Conservation (phyloP, 2,797 vertebrate species). For the Pachyuromys duprasi region DNA sequence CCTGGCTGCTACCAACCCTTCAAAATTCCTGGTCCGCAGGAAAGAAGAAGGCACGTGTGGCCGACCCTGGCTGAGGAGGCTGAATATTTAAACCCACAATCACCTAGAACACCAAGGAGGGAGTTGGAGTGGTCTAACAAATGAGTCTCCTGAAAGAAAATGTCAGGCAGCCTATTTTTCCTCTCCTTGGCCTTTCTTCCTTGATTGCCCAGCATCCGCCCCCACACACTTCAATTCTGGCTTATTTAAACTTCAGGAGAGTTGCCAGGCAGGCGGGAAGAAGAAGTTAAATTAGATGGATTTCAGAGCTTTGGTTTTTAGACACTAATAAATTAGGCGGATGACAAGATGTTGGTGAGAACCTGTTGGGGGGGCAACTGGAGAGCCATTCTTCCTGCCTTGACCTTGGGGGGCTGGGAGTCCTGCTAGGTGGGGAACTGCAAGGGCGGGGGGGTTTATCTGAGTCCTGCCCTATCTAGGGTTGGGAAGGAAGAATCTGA, state of each 20-base stretch:
- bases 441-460: too few species aligned
- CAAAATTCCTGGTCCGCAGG: slow-evolving; percentile 10
- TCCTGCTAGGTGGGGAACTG: not conserved
- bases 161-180: not conserved
- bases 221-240: slow-evolving; percentile 16
- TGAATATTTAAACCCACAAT: slow-evolving; percentile 58
- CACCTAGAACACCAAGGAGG: not conserved
- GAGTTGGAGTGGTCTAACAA: slow-evolving; percentile 31
- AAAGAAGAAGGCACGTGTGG: not conserved
- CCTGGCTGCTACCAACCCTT: not conserved
- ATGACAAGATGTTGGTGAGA: slow-evolving; percentile 30
- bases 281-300: slow-evolving; percentile 10
- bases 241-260: slow-evolving; percentile 70
- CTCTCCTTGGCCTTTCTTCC: slow-evolving; percentile 20
- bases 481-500: not conserved
- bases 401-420: not conserved
- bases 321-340: slow-evolving; percentile 66
- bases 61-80: slow-evolving; percentile 1
- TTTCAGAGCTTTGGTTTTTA: slow-evolving; percentile 63
- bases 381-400: not conserved
- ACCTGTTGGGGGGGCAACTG: not conserved
- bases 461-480: not conserved
- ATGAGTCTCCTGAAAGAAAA: slow-evolving; percentile 24
- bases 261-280: not conserved
- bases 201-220: not conserved